Evolutionary conservation across 2,888 invertebrate species (phyloP), one percentile per base, ranked within the genome.

Genomic region (Brachyopa scutellaris): DNA sequence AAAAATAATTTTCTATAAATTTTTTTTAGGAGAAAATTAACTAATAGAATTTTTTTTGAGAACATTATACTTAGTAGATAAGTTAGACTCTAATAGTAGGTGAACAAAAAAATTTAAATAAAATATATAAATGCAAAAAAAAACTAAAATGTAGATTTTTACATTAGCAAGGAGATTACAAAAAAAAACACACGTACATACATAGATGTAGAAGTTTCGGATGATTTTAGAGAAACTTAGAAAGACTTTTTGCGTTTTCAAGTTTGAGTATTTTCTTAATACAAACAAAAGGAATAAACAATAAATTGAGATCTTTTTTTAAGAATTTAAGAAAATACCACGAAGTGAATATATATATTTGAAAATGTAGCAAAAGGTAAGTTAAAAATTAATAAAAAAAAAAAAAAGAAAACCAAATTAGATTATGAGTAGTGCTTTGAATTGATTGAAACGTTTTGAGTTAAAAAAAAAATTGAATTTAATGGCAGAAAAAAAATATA

Each of bases 1-100:
- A 62, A 53, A 85, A 73, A 67, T 70, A 80, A 84, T 84, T 73
- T 84, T 85, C 84, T 84, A 84, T 85, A 85, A 77, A 85, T 84
- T 85, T 87, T 85, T 86, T 86, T 87, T 88, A 88, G 87, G 87
- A 87, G n/a, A 85, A 86, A 85, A 84, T 86, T 87, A 79, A 84
- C 74, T 72, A 84, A 80, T 84, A 73, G 76, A 74, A 84, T 69
- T 74, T 79, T 79, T 77, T 77, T 78, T 74, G 64, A 74, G 69
- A 80, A 73, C 33, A 84, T 73, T 79, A 61, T 84, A 80, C 80
- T 61, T 79, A 70, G 77, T 49, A 38, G 62, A 59, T 76, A 85
- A 78, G 80, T 80, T 82, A 85, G 80, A 78, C 26, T 84, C 53
- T 86, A 87, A 87, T 87, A 86, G 87, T 88, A 88, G 88, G 86